These are phyloP conservation scores for Kuschelorhynchus macadamiae DNA, from an alignment of 2,888 invertebrate species.

Conservation along the genomic window DNA sequence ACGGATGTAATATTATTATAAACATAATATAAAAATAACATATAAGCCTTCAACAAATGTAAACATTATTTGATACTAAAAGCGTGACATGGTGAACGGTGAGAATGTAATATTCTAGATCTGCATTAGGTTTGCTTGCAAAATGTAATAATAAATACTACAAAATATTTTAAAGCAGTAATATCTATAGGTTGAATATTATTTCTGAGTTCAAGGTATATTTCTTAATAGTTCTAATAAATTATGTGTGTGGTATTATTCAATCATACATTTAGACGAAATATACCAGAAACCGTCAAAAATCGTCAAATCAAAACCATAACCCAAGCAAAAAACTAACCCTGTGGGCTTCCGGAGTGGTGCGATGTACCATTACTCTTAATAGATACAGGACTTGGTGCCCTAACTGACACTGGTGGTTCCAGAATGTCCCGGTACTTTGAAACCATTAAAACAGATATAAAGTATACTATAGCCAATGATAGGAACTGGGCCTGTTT, in stretches of 20 bases:
- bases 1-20: no score
- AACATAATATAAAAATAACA: no score
- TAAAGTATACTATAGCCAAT: conserved; percentile 98
- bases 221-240: not conserved
- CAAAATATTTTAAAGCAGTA: no score
- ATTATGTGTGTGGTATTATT: not conserved
- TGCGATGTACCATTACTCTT: conserved; percentile 72
- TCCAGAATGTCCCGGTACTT: conserved; percentile 99
- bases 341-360: conserved; percentile 74
- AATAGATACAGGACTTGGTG: conserved; percentile 75
- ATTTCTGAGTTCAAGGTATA: no score
- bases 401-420: conserved; percentile 84
- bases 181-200: no score
- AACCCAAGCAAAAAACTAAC: conserved; percentile 61
- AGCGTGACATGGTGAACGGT: conserved; percentile 25
- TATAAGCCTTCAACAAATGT: no score
- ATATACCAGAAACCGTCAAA: not conserved
- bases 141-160: no score
- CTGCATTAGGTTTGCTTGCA: not conserved
- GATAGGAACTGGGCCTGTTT: conserved; percentile 99
- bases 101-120: conserved; percentile 5
- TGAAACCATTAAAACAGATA: conserved; percentile 99
- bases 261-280: not conserved
- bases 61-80: no score
- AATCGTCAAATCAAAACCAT: no score